phyloP scores from a whole-genome alignment of 2,888 invertebrate species.

The Chromoteleia sp. region DNA sequence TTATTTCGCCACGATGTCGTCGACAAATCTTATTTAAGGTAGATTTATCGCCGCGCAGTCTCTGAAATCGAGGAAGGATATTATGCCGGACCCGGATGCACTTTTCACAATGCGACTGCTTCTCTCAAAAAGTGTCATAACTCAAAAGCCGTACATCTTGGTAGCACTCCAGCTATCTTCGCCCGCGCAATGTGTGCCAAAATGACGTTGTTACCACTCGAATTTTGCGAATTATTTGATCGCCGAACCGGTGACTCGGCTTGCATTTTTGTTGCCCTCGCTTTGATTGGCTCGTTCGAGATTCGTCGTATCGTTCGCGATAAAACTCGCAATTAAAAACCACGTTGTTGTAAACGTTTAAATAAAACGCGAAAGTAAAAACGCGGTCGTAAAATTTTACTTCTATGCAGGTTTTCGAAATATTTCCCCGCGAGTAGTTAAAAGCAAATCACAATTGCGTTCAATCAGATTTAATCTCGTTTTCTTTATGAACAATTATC shows the following conservation, averaged over 20 bases:
- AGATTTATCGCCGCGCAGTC: constrained; percentile 77
- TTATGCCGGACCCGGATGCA: constrained; percentile 79
- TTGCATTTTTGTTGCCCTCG: constrained; percentile 8
- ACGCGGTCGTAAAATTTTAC: not conserved
- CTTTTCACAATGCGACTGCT: constrained; percentile 79
- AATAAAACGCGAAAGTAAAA: no score
- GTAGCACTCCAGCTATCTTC: constrained; percentile 78
- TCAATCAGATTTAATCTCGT: no score
- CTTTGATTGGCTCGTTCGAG: constrained; percentile 22
- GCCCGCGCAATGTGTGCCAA: constrained; percentile 79
- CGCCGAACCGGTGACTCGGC: constrained; percentile 20
- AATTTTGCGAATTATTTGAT: constrained; percentile 70
- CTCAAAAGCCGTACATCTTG: constrained; percentile 79
- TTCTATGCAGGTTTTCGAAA: not conserved
- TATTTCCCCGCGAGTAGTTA: no score
- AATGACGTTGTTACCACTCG: constrained; percentile 72
- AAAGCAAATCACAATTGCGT: no score
- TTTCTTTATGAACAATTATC: no score
- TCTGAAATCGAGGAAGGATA: constrained; percentile 77
- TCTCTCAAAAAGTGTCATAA: constrained; percentile 82
- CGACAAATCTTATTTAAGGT: constrained; percentile 81
- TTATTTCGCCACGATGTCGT: constrained; percentile 74
- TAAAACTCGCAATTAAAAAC: not conserved
- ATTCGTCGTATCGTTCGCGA: not conserved
- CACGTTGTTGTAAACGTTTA: not conserved